Evolutionary conservation across 2,797 vertebrate species (phyloP), one percentile per base, ranked within the genome.

Genomic region (Halcyon smyrnensis): DNA sequence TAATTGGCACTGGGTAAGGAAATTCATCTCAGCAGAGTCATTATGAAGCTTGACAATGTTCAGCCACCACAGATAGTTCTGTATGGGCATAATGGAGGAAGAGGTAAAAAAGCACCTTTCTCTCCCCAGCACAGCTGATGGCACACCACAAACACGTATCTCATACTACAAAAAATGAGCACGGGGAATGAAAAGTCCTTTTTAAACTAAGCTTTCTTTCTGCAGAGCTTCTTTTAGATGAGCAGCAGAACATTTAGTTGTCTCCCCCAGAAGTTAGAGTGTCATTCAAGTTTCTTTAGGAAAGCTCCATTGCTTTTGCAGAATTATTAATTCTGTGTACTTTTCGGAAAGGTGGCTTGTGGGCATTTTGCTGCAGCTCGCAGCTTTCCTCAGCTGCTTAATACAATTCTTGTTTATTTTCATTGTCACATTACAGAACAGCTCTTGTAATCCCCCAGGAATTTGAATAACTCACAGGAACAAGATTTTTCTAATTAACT

Each of bases 141-240:
- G 4, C 24, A 5, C 18, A 14, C 24, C 67, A 10, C 62, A 37
- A 1, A 17, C 32, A 14, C 0, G 0, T 5, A 0, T 17, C 37
- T 53, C 4, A 9, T 19, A 9, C 50, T 28, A 0, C 1, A 7
- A 24, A 69, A 50, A 30, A 23, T 12, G 1, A 32, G 18, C 2
- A 1, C 13, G 18, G 48, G 25, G 45, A 68, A 14, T 28, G 13
- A 32, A 28, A 46, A 9, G 23, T 28, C 16, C 11, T 48, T 12
- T 57, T 57, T 15, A 18, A 65, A 74, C 46, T 10, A 3, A n/a
- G 6, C 24, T 59, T 76, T 51, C 16, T 57, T 63, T 59, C 34
- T 69, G 19, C 43, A 6, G 34, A 56, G 14, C 32, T 71, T 54
- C 28, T 60, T 15, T 34, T 28, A 46, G 23, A 65, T 62, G 57